Conservation (phyloP, 2,888 invertebrate species). For the Philhelius pedissequus region DNA sequence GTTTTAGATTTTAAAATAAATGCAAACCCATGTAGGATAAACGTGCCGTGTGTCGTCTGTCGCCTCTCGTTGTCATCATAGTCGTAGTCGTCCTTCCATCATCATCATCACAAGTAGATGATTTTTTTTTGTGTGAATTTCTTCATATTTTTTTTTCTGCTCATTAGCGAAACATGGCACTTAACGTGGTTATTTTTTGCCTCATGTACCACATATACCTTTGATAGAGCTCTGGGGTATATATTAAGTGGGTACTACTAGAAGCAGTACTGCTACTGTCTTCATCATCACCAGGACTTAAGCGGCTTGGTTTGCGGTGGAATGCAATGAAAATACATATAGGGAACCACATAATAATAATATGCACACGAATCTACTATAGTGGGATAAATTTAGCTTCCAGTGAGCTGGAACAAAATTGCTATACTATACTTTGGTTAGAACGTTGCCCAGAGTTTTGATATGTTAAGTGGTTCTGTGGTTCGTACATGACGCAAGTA, state of each 20-base stretch:
- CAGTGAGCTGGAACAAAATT: slow-evolving; percentile 66
- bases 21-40: slow-evolving; percentile 53
- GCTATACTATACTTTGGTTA: slow-evolving; percentile 59
- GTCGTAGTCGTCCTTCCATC: slow-evolving; percentile 18
- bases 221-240: slow-evolving; percentile 58
- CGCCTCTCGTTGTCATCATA: neutral
- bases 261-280: slow-evolving; percentile 58
- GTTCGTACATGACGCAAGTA: slow-evolving; percentile 11
- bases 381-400: slow-evolving; percentile 67
- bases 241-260: slow-evolving; percentile 66
- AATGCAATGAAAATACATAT: slow-evolving; percentile 28
- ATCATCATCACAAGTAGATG: slow-evolving; percentile 39
- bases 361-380: slow-evolving; percentile 27
- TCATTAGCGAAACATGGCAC: slow-evolving; percentile 67
- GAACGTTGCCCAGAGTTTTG: slow-evolving; percentile 50
- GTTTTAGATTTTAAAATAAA: slow-evolving; percentile 41
- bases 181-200: slow-evolving; percentile 37
- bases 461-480: slow-evolving; percentile 60
- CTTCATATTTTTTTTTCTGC: slow-evolving; percentile 53
- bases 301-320: slow-evolving; percentile 18
- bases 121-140: slow-evolving; percentile 8
- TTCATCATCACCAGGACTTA: slow-evolving; percentile 41
- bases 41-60: slow-evolving; percentile 38
- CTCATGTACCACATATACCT: slow-evolving; percentile 46
- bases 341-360: slow-evolving; percentile 28